Base-by-base conservation (phyloP, 2,888 invertebrate genomes). In the Amorpha juglandis region DNA sequence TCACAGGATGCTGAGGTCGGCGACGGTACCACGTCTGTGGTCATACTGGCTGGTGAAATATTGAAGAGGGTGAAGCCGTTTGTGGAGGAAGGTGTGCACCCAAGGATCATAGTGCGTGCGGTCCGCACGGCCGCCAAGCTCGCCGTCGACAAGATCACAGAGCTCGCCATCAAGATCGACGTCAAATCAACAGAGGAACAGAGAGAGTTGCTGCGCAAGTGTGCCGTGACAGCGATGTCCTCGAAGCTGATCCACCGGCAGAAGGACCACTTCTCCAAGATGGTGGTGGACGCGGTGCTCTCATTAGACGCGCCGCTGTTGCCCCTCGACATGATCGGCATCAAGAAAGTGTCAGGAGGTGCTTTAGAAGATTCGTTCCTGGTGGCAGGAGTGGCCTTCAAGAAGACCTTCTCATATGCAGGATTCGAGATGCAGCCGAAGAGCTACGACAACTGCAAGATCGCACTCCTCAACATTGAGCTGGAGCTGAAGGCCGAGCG, bases 341-440 rank as follows among this genome's bases (percentile, higher is more conserved):
- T 99, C 78, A 99, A 99, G 93, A 99, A 99, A 90, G 97, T 99
- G 3, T 93, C 95, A 0, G 97, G 97, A 0, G 97, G 97, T 19
- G 97, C 95, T 0, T 79, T 97, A 1, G 97, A 97, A 80, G 99
- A 99, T 75, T 99, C 99, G 0, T 94, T 96, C 79, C 93, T 99
- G 6, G 96, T 99, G 0, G 95, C 96, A 6, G 99, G 99, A 14
- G 99, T 99, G 0, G 99, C 99, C 0, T 99, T 99, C 90, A 99
- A 99, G 92, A 99, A 99, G 92, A 99, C 99, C 0, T 99, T 99
- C 94, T 99, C 99, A 0, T 99, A 99, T 85, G 99, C 99, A 72
- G 99, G 99, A 11, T 99, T 99, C 87, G 99, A 99, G 94, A 99
- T 99, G 99, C 99, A 99, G 83, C 99, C 98, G 0, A 99, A 99